phyloP scores from a whole-genome alignment of 2,113 vertebrate species.

The Piaya cayana region DNA sequence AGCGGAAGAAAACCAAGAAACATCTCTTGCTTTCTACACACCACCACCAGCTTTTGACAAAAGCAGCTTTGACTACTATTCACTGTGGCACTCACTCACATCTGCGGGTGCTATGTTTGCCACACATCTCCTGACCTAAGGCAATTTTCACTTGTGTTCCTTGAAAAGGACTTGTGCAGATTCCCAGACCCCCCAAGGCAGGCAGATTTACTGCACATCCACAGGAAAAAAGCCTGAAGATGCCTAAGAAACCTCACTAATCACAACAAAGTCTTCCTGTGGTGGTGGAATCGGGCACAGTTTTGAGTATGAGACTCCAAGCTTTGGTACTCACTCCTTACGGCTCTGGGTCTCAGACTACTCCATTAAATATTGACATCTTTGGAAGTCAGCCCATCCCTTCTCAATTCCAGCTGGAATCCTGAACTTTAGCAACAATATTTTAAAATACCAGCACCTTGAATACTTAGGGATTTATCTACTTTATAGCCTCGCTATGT shows the following conservation, averaged over 20 bases:
- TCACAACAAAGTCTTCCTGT: background rate
- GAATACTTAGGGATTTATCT: background rate
- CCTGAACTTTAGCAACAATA: background rate
- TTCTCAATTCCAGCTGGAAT: background rate
- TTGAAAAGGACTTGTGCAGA: accelerated
- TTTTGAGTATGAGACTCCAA: background rate
- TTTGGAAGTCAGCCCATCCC: background rate
- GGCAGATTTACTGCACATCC: background rate
- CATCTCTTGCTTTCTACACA: background rate
- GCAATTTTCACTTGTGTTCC: background rate
- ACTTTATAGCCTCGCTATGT: background rate
- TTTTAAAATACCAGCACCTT: background rate
- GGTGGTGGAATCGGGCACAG: accelerated
- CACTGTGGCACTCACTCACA: background rate
- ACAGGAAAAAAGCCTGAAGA: background rate
- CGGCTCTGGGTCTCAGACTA: background rate
- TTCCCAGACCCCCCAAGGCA: background rate
- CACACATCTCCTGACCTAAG: background rate
- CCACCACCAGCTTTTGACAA: background rate
- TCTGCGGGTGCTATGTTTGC: accelerated
- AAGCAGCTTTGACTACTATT: background rate
- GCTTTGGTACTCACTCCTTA: background rate
- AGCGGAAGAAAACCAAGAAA: background rate
- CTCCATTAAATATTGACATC: background rate
- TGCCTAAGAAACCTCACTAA: background rate